Evolutionary conservation across 2,888 invertebrate species (phyloP), one percentile per base, ranked within the genome.

Genomic region (Sinohyriopsis cumingii): DNA sequence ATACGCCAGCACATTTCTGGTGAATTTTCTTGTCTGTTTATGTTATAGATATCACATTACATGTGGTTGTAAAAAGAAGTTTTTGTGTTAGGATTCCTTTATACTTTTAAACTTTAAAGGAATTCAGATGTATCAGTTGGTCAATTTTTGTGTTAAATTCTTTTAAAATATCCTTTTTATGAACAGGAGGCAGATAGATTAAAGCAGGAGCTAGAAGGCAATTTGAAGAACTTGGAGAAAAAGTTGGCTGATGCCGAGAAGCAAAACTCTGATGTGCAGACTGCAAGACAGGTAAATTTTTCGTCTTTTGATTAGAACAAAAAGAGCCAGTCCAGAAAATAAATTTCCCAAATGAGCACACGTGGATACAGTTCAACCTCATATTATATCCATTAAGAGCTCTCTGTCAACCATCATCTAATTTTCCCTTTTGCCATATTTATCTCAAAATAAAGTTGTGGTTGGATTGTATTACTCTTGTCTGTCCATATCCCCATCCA

Each of bases 151-250:
- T 33, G 7, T 25, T 9, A 9, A 28, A 28, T 1, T 1, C 1
- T 45, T 61, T 15, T 63, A 15, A 24, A 24, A 53, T 7, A 15
- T 15, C 12, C 4, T 24, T 24, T 63, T 65, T 63, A 22, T 61
- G 65, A 76, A 22, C 67, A 86, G 86, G 81, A 79, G 60, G 72
- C 82, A 22, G 82, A 84, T 62, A 76, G 78, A 56, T 77, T 80
- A 55, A 81, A 78, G 56, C 70, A 72, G 55, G 80, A 81, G 63
- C 69, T 82, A 61, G 85, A 85, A 67, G 82, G 81, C 68, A 84
- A 85, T 71, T 72, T 86, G 55, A 86, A 82, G 72, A 81, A 84
- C 63, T 72, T 85, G 65, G 84, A 86, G 72, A 83, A 84, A 68
- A 81, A 82, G 72, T 67, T 86, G 64, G 75, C 81, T 67, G 82